Evolutionary conservation across 2,888 invertebrate species (phyloP).

Genomic region (Pomacea canaliculata): DNA sequence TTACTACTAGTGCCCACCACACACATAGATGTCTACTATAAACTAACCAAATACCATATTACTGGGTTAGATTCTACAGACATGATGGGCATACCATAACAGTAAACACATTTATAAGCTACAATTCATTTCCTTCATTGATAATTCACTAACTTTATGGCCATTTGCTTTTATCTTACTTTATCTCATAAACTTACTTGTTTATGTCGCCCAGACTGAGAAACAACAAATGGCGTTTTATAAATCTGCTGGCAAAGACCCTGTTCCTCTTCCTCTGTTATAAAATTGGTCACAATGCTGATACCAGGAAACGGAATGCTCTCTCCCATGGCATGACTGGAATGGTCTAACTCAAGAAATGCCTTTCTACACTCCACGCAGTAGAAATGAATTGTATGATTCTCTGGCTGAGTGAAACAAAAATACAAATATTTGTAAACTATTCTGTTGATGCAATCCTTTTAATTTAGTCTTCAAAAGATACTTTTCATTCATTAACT

Average conservation of each 20-base stretch:
- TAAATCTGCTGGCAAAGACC: conserved; percentile 80
- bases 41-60: too few species aligned
- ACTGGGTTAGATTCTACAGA: too few species aligned
- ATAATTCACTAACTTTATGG: too few species aligned
- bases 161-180: too few species aligned
- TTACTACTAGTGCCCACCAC: too few species aligned
- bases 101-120: too few species aligned
- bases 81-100: too few species aligned
- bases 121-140: too few species aligned
- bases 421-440: conserved; percentile 7
- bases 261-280: conserved; percentile 78
- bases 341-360: conserved; percentile 31
- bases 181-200: conserved; percentile 73
- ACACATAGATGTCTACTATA: too few species aligned
- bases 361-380: conserved; percentile 47
- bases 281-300: conserved; percentile 75
- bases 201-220: conserved; percentile 95
- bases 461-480: neutral
- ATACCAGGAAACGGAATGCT: conserved; percentile 63
- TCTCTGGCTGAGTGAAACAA: conserved; percentile 22
- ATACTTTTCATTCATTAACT: too few species aligned
- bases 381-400: conserved; percentile 37
- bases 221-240: conserved; percentile 85
- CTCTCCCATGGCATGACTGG: conserved; percentile 38
- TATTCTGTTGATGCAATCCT: neutral